Evolutionary conservation across 2,113 vertebrate genomes (phyloP), one percentile per base, ranked within the genome.

Genomic region (Eidolon helvum): DNA sequence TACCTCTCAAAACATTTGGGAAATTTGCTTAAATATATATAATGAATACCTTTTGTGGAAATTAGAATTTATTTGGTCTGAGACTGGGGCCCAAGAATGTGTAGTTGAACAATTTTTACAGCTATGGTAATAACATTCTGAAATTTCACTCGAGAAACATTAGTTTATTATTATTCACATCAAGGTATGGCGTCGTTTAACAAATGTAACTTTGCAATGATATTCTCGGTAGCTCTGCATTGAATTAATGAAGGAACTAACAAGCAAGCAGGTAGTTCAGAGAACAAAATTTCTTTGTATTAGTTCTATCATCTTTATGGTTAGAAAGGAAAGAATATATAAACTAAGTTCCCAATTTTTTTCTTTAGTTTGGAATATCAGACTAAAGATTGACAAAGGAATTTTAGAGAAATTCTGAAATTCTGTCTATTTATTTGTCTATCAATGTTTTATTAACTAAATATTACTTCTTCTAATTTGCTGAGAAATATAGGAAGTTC

Each of bases 371-470:
- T 72, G 22, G 4, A 79, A 48, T 89, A 63, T 33, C 10, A 77
- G 53, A 30, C 33, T 40, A 22, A 74, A 28, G 35, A 65, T 66
- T 38, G 85, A 80, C n/a, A 57, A 93, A 75, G 12, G 50, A 40
- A 80, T 57, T 96, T 72, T 11, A 63, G 24, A 94, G 24, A 91
- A 75, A 83, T 48, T 84, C 14, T 69, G 10, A 77, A 87, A 71
- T 48, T 74, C 9, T 72, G 5, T 50, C 12, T 21, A 89, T 4
- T 55, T 57, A 53, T 24, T 72, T 48, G 66, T 35, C 15, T 5
- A 71, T 45, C 4, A 53, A 38, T 82, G 57, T 16, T 71, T 48
- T 75, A 24, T 19, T 63, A 77, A 61, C 3, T 63, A 26, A 63
- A 35, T 78, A 4, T 48, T 68, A 68, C 28, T 53, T 15, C 10